Evolutionary conservation across 37 sponge, comb jelly and placozoan species (phyloP).

Genomic region (Oscarella lobularis): DNA sequence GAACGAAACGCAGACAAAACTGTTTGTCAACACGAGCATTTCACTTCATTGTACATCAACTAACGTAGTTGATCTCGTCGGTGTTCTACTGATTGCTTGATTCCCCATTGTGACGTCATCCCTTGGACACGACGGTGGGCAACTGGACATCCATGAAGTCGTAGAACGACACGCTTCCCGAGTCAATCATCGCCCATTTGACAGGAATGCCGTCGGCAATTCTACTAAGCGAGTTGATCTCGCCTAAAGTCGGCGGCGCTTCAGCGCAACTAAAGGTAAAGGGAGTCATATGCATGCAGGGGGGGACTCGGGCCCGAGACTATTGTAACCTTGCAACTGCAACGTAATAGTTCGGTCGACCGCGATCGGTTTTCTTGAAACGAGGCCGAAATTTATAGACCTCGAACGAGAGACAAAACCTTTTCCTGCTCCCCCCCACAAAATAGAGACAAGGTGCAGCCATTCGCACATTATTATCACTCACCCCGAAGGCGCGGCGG

Average conservation of each 20-base stretch:
- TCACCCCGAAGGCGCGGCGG: too few species aligned
- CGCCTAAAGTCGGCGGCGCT: background rate
- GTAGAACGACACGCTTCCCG: background rate
- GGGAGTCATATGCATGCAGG: too few species aligned
- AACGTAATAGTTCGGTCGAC: background rate
- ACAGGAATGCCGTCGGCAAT: background rate
- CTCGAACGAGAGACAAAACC: background rate
- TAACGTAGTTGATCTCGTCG: too few species aligned
- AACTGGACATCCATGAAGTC: background rate
- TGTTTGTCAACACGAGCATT: too few species aligned
- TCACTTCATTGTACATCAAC: too few species aligned
- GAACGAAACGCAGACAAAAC: too few species aligned
- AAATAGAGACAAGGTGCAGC: too few species aligned
- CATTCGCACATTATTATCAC: too few species aligned
- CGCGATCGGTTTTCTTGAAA: background rate
- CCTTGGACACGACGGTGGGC: background rate
- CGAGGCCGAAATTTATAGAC: background rate
- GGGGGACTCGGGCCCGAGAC: too few species aligned
- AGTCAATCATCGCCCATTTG: background rate
- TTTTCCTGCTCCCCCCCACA: too few species aligned
- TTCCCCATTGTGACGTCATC: too few species aligned
- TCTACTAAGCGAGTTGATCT: background rate
- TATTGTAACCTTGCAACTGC: background rate
- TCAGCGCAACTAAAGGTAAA: background rate
- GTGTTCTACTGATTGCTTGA: too few species aligned